phyloP scores from a whole-genome alignment of 2,797 vertebrate genomes.

The Bufotes viridis region DNA sequence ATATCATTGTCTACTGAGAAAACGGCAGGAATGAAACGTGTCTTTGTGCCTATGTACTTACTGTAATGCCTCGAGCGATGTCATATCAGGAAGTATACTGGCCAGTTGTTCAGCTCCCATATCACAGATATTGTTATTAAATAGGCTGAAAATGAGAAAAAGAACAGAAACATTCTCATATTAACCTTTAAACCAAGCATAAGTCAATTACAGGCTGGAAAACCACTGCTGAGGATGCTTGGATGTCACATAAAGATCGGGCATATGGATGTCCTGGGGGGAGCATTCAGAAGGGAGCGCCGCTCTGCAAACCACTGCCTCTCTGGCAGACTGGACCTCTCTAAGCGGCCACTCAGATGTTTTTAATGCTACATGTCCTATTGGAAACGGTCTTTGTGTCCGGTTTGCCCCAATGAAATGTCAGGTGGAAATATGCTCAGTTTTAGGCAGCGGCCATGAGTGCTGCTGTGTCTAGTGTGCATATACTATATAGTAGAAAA shows the following conservation, averaged over 20 bases:
- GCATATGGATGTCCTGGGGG: too few relatives aligned
- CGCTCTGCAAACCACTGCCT: too few relatives aligned
- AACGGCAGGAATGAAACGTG: background rate
- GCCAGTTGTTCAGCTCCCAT: slow-evolving; percentile 86
- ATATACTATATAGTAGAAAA: too few relatives aligned
- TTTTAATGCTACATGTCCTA: background rate
- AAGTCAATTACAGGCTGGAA: background rate
- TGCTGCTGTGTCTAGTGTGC: too few relatives aligned
- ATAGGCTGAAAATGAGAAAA: slow-evolving; percentile 78
- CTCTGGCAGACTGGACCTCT: too few relatives aligned
- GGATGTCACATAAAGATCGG: background rate
- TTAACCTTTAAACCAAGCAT: background rate
- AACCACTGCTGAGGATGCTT: background rate
- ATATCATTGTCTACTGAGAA: background rate
- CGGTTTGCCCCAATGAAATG: too few relatives aligned
- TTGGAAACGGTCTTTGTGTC: background rate
- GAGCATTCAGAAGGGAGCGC: too few relatives aligned
- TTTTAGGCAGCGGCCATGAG: too few relatives aligned
- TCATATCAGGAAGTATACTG: slow-evolving; percentile 81
- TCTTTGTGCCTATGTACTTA: slow-evolving; percentile 67
- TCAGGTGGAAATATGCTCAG: too few relatives aligned
- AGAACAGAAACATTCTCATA: background rate
- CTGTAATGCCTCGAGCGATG: slow-evolving; percentile 84
- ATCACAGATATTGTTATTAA: slow-evolving; percentile 89
- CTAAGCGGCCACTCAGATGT: background rate